These are phyloP conservation scores for Chloroclystis v-ata DNA, from an alignment of 2,888 invertebrate genomes.

Conservation along the genomic window DNA sequence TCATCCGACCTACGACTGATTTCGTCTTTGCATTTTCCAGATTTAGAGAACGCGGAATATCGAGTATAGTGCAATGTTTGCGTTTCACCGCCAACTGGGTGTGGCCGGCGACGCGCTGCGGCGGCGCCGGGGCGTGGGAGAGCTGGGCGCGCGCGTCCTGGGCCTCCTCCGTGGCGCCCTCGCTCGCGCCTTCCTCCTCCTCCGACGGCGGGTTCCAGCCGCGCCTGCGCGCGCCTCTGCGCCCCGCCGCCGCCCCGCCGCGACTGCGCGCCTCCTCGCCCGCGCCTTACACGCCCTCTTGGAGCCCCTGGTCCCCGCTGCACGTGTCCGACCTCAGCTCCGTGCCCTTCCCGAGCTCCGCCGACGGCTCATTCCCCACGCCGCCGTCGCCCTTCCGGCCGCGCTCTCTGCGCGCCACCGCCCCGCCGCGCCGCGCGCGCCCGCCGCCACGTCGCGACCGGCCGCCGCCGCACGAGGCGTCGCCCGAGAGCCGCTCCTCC, in stretches of 20 bases:
- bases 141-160: slow-evolving; percentile 27
- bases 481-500: slow-evolving; percentile 92
- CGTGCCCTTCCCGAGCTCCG: slow-evolving; percentile 88
- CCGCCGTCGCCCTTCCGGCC: slow-evolving; percentile 83
- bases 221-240: slow-evolving; percentile 61
- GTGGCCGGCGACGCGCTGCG: slow-evolving; percentile 85
- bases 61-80: slow-evolving; percentile 87
- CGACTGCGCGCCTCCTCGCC: slow-evolving; percentile 69
- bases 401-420: slow-evolving; percentile 83
- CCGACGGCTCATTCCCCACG: slow-evolving; percentile 87
- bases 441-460: slow-evolving; percentile 78
- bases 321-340: slow-evolving; percentile 93
- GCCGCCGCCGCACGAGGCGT: slow-evolving; percentile 85
- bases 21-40: slow-evolving; percentile 61
- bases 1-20: background rate
- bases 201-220: slow-evolving; percentile 92
- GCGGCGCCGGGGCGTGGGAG: slow-evolving; percentile 42
- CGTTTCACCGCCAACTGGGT: slow-evolving; percentile 82
- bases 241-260: slow-evolving; percentile 81
- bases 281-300: slow-evolving; percentile 69
- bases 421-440: slow-evolving; percentile 53
- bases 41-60: slow-evolving; percentile 96
- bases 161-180: slow-evolving; percentile 53
- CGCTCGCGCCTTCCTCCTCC: slow-evolving; percentile 78
- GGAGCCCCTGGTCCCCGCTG: slow-evolving; percentile 84